phyloP scores from a whole-genome alignment of 2,113 vertebrate species.

The Megalops atlanticus region DNA sequence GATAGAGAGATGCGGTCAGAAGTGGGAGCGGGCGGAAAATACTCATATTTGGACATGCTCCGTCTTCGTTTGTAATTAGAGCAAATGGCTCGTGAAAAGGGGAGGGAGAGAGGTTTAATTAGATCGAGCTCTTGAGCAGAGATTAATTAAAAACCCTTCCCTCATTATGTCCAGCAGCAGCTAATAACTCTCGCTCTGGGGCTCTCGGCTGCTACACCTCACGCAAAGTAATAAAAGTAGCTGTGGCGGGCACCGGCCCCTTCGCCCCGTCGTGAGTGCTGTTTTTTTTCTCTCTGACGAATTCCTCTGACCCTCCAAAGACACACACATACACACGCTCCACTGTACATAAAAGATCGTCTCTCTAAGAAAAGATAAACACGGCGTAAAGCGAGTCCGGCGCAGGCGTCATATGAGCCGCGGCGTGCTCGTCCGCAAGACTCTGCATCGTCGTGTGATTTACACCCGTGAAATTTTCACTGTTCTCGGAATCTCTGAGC shows the following conservation, averaged over 20 bases:
- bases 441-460: too few relatives aligned
- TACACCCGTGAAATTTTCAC: too few relatives aligned
- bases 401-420: too few relatives aligned
- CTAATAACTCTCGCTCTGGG: slow-evolving; percentile 12
- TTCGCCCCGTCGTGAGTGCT: too few relatives aligned
- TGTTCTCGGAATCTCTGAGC: too few relatives aligned
- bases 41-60: slow-evolving; percentile 61
- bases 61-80: slow-evolving; percentile 69
- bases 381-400: too few relatives aligned
- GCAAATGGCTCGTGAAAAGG: slow-evolving; percentile 66
- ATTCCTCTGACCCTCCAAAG: too few relatives aligned
- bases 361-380: too few relatives aligned
- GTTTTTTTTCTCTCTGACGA: too few relatives aligned
- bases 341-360: neutral
- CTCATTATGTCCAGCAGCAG: slow-evolving; percentile 46
- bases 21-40: neutral
- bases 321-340: neutral
- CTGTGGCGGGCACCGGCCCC: too few relatives aligned
- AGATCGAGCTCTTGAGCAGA: slow-evolving; percentile 63
- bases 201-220: neutral
- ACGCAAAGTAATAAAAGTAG: neutral
- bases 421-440: too few relatives aligned
- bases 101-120: slow-evolving; percentile 67
- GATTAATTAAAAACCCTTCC: slow-evolving; percentile 62
- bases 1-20: slow-evolving; percentile 13